Conservation (phyloP, 2,888 invertebrate species). For the Candidula unifasciata region DNA sequence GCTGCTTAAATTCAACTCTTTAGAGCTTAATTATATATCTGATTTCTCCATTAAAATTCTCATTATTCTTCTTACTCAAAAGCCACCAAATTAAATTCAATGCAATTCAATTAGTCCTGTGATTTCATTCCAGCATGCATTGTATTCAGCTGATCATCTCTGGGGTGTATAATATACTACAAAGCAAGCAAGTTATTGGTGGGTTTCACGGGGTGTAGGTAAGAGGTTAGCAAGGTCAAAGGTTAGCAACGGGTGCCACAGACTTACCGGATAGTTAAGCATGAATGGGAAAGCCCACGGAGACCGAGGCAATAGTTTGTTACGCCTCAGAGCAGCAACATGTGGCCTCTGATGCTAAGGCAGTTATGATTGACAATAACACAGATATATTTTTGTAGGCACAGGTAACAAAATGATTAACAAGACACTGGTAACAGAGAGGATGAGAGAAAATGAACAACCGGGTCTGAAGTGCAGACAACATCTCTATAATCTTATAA, state of each 20-base stretch:
- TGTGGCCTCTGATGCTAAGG: constrained; percentile 45
- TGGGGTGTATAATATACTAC: not conserved
- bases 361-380: constrained; percentile 39
- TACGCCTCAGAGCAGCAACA: constrained; percentile 47
- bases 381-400: constrained; percentile 28
- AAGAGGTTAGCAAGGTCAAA: constrained; percentile 27
- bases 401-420: constrained; percentile 4
- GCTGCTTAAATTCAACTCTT: too few species aligned
- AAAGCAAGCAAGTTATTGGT: constrained; percentile 36
- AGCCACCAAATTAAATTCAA: too few species aligned
- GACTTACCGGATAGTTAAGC: constrained; percentile 53
- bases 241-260: constrained; percentile 43
- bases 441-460: not conserved
- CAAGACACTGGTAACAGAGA: not conserved
- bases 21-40: too few species aligned
- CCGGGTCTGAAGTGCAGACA: too few species aligned
- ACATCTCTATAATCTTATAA: too few species aligned
- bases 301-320: constrained; percentile 51
- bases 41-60: too few species aligned
- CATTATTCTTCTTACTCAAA: too few species aligned
- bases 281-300: constrained; percentile 53
- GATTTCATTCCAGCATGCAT: not conserved
- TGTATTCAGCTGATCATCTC: constrained; percentile 4
- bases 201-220: not conserved
- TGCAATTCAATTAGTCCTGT: too few species aligned